Base-by-base conservation (phyloP, 1,140 invertebrate species). In the Habropoda laboriosa region DNA sequence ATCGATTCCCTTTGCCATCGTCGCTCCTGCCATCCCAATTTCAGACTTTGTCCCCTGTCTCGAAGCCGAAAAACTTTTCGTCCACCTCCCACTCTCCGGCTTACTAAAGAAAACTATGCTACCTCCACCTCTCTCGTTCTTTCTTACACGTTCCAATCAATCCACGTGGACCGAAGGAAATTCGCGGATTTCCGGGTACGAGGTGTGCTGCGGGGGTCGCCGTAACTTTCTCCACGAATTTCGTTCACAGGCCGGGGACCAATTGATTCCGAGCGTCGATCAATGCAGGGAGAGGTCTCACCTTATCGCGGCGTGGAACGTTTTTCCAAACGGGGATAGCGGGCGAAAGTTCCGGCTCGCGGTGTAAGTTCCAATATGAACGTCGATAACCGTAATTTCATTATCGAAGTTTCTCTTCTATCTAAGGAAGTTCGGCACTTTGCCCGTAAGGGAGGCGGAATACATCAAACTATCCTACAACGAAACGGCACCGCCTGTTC, bases 361-460 rank as follows among this genome's bases (percentile, higher is more conserved):
- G 18, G 32, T n/a, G 58, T 49, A 38, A 49, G 57, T 49, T 75
- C 58, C 70, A 53, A 83, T 71, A 68, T 68, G 82, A 84, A 84
- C 76, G 70, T 71, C 81, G 82, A 83, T 84, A 83, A 83, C 70
- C 63, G 70, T 84, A 84, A 84, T 83, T 84, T 84, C 81, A 71
- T 84, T 84, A 84, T 75, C 76, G 53, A 85, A 83, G 70, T 83
- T 80, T 79, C 79, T 58, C 76, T 53, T 75, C 76, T 83, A 78
- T 82, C 58, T 79, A 53, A 16, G 24, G 21, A 85, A 83, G 64
- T 85, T 64, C 12, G 70, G 13, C 27, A 60, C 42, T 61, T 60
- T 38, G 35, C 7, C 42, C 55, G 57, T 40, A 12, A 61, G 45
- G 67, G 18, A 71, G 42, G 18, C 12, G 35, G 45, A 71, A 70